These are phyloP conservation scores for Aphodius granarius DNA, from an alignment of 2,888 invertebrate species.

Conservation along the genomic window DNA sequence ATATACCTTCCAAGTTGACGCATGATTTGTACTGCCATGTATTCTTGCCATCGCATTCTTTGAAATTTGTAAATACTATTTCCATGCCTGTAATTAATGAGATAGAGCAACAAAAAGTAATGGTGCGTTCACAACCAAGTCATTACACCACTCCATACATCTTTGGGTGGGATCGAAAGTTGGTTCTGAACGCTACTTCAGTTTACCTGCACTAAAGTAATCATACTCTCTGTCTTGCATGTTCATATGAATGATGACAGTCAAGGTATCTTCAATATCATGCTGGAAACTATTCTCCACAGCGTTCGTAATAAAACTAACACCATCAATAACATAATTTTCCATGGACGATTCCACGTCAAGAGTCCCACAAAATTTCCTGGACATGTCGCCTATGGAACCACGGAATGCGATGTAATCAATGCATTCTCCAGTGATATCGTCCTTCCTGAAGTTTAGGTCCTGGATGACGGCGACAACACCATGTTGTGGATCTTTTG, in stretches of 20 bases:
- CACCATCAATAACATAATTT: neutral
- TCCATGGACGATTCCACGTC: constrained; percentile 1
- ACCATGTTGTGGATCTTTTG: neutral
- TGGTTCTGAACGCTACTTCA: too few relatives aligned
- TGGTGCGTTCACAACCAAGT: too few relatives aligned
- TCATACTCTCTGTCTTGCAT: neutral
- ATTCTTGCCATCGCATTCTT: neutral
- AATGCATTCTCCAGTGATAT: neutral
- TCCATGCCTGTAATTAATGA: neutral
- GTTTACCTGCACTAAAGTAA: neutral
- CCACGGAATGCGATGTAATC: constrained; percentile 3
- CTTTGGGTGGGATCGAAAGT: too few relatives aligned
- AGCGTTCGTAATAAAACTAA: neutral
- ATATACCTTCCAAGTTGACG: neutral
- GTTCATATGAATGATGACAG: constrained; percentile 1
- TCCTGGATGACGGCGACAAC: constrained; percentile 1
- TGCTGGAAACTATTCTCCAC: neutral
- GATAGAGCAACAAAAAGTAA: too few relatives aligned
- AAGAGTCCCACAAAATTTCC: neutral
- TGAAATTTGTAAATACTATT: constrained; percentile 3
- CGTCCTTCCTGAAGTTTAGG: neutral
- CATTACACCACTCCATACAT: too few relatives aligned
- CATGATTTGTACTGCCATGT: constrained; percentile 3
- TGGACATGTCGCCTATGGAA: neutral
- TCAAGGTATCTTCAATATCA: neutral